phyloP scores from a whole-genome alignment of 2,888 invertebrate species.

The Hofmannophila pseudospretella region DNA sequence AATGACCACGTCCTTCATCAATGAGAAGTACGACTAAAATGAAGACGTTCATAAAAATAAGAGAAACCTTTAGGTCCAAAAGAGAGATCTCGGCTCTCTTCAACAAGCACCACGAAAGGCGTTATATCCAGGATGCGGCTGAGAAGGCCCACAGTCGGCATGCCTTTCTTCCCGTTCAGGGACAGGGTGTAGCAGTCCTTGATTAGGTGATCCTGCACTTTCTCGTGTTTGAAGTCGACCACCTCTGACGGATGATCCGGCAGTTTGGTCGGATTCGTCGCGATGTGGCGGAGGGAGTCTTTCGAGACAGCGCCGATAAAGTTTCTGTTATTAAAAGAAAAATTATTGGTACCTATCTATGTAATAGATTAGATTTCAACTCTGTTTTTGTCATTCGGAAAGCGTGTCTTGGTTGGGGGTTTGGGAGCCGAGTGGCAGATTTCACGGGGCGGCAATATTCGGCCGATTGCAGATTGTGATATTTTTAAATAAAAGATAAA shows the following conservation, averaged over 20 bases:
- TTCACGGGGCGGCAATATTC: too few relatives aligned
- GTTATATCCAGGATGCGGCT: constrained; percentile 88
- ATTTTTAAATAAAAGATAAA: too few relatives aligned
- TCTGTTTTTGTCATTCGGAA: not conserved
- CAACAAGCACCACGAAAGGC: constrained; percentile 84
- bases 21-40: too few relatives aligned
- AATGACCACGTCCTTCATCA: too few relatives aligned
- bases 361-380: not conserved
- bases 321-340: not conserved
- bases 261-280: constrained; percentile 81
- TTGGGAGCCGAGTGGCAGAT: too few relatives aligned
- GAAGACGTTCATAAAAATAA: too few relatives aligned
- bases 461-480: too few relatives aligned
- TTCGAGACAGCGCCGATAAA: not conserved
- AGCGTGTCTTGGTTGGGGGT: too few relatives aligned
- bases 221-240: not conserved
- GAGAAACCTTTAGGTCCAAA: too few relatives aligned
- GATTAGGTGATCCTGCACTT: not conserved
- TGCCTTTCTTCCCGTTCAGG: constrained; percentile 40
- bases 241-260: constrained; percentile 73
- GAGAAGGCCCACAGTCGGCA: constrained; percentile 81
- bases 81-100: too few relatives aligned
- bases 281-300: constrained; percentile 66
- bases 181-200: not conserved
- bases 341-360: not conserved